Conservation (phyloP, 2,888 invertebrate species). For the Euproctis similis region DNA sequence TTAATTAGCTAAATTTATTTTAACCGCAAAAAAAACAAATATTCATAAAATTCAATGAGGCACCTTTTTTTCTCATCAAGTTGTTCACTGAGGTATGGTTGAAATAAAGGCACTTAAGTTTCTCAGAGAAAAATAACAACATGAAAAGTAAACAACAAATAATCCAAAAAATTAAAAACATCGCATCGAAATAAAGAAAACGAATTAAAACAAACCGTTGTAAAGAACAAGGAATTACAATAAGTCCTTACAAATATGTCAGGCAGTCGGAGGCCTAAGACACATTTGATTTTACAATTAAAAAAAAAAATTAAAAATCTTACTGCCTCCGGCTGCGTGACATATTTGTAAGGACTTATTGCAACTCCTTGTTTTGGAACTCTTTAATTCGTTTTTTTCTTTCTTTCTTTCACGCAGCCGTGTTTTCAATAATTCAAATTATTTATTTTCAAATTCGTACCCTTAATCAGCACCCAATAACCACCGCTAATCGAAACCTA, state of each 20-base stretch:
- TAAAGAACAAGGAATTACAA: constrained; percentile 8
- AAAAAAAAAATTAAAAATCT: constrained; percentile 1
- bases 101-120: not conserved
- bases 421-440: constrained; percentile 1
- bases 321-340: constrained; percentile 10
- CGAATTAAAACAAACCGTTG: constrained; percentile 1
- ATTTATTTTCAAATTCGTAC: constrained; percentile 2
- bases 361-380: constrained; percentile 6
- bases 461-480: constrained; percentile 7
- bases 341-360: constrained; percentile 10
- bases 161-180: constrained; percentile 3
- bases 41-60: too few relatives aligned
- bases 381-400: not conserved
- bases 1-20: not conserved
- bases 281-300: not conserved
- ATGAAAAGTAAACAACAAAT: constrained; percentile 1
- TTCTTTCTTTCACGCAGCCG: constrained; percentile 11
- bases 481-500: constrained; percentile 9
- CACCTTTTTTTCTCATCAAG: not conserved
- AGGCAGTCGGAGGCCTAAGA: constrained; percentile 8
- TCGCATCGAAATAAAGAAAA: not conserved
- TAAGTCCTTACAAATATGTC: constrained; percentile 9
- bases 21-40: too few relatives aligned
- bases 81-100: not conserved
- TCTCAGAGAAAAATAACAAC: constrained; percentile 1